These are phyloP conservation scores for Wiebesia pumilae DNA, from an alignment of 1,140 invertebrate species.

Conservation along the genomic window DNA sequence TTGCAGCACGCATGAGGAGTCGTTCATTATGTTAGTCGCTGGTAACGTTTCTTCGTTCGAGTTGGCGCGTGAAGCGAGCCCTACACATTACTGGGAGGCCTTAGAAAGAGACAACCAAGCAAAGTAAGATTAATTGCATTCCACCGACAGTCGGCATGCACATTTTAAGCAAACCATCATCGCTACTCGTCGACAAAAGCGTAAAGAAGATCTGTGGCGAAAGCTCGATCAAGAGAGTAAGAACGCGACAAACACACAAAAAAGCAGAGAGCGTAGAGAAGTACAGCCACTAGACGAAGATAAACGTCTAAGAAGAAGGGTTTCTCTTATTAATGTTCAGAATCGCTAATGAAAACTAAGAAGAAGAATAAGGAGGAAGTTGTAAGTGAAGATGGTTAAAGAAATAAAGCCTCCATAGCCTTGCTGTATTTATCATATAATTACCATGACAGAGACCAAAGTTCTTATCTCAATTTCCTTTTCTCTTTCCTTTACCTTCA, in stretches of 20 bases:
- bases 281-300: slow-evolving; percentile 53
- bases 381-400: slow-evolving; percentile 47
- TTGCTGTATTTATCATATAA: slow-evolving; percentile 77
- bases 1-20: slow-evolving; percentile 69
- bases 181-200: not conserved
- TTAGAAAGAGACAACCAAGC: slow-evolving; percentile 41
- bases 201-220: not conserved
- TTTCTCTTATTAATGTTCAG: slow-evolving; percentile 57
- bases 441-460: slow-evolving; percentile 74
- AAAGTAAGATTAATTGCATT: slow-evolving; percentile 76
- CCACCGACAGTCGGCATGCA: slow-evolving; percentile 59
- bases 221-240: slow-evolving; percentile 42
- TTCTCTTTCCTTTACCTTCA: not conserved
- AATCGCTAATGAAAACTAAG: not conserved
- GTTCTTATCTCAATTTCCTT: slow-evolving; percentile 59
- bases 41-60: slow-evolving; percentile 70
- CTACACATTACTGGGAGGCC: slow-evolving; percentile 30
- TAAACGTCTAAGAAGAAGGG: slow-evolving; percentile 57
- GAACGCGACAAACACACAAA: slow-evolving; percentile 22
- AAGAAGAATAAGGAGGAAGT: slow-evolving; percentile 53
- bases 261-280: not conserved
- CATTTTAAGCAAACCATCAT: slow-evolving; percentile 72
- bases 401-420: slow-evolving; percentile 69
- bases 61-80: not conserved
- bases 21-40: slow-evolving; percentile 71